These are phyloP conservation scores for Danio rerio DNA, from an alignment of 2,113 vertebrate species.

Conservation along the genomic window GRCz12tu NC_133181.1:59023001-59023500, in stretches of 20 bases:
- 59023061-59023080: too few species aligned
- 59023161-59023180: too few species aligned
- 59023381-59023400: slow-evolving; percentile 10
- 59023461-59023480: neutral
- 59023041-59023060: too few species aligned
- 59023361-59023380: slow-evolving; percentile 64
- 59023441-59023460: slow-evolving; percentile 22
- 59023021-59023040: too few species aligned
- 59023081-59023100: too few species aligned
- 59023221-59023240: slow-evolving; percentile 58
- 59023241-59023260: slow-evolving; percentile 66
- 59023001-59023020: too few species aligned
- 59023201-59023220: too few species aligned
- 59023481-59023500: neutral
- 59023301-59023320: slow-evolving; percentile 65
- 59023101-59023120: too few species aligned
- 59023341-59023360: slow-evolving; percentile 50
- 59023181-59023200: too few species aligned
- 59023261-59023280: slow-evolving; percentile 58
- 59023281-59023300: slow-evolving; percentile 54
- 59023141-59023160: too few species aligned
- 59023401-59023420: slow-evolving; percentile 33
- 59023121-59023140: too few species aligned
- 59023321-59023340: slow-evolving; percentile 54
- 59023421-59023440: slow-evolving; percentile 19